Evolutionary conservation across 1,140 invertebrate species (phyloP), one percentile per base, ranked within the genome.

Genomic region (Helicoverpa zea): DNA sequence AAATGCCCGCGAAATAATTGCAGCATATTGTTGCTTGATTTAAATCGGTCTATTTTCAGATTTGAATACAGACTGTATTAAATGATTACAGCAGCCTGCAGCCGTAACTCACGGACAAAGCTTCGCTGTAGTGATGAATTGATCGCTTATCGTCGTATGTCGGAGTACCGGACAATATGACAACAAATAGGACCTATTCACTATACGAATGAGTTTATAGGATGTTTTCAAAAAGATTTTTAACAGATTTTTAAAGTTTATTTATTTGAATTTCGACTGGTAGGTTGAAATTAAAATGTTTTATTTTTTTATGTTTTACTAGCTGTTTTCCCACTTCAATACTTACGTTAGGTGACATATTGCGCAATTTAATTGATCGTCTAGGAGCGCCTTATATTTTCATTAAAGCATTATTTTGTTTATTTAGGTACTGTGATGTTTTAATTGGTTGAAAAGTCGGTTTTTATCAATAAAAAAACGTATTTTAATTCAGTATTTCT

Each of bases 121-220:
- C 51, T n/a, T 0, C 7, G 23, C 18, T 51, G 61, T 66, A 16
- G 43, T 72, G 74, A 82, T 84, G 81, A 84, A 84, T 84, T 83
- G 81, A 61, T 81, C 83, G 80, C 75, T 84, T 79, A 79, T 66
- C 43, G 66, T 51, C 54, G 47, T 77, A 30, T 52, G 56, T 56
- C 58, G 49, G 35, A 23, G 23, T 12, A 10, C 35, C 23, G 56
- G 58, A 81, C 80, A 81, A 78, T 81, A 72, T 68, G 23, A 56
- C 61, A 78, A 52, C 64, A 78, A 77, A 61, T 77, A 43, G 70
- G 2, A 54, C 61, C 61, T 77, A 77, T 77, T 77, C 49, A 77
- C 49, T 35, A 54, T 30, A 51, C 13, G 7, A 13, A 64, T 23
- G 23, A 0, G 14, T 58, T n/a, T 59, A 81, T 35, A 81, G 63